phyloP scores from a whole-genome alignment of 2,797 vertebrate genomes.

The Crypturellus tataupa region DNA sequence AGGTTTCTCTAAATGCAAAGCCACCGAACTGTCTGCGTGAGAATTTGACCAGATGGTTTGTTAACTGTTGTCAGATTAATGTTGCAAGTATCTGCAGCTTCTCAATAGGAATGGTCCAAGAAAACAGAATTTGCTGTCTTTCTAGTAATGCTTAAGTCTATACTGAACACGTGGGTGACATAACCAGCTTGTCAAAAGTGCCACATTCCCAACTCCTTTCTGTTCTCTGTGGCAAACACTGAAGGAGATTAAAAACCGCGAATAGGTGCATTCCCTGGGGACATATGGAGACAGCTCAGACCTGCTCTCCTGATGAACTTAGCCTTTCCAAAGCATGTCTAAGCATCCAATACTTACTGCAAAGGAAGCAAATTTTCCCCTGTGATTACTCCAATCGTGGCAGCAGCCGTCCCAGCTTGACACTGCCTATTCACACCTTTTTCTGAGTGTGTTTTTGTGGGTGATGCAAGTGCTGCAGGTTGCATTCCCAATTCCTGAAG shows the following conservation, averaged over 20 bases:
- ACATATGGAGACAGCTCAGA: not conserved
- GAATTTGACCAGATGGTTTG: not conserved
- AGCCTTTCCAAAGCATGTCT: not conserved
- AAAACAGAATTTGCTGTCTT: not conserved
- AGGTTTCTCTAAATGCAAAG: not conserved
- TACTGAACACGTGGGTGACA: not conserved
- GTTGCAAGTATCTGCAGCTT: not conserved
- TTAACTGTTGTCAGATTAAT: not conserved
- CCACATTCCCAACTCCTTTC: fast-evolving
- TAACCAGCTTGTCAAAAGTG: not conserved
- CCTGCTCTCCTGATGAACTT: not conserved
- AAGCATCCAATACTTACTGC: fast-evolving
- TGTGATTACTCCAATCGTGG: not conserved
- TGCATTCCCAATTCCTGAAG: not conserved
- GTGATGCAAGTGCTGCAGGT: not conserved
- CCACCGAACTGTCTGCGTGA: not conserved
- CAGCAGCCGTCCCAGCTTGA: not conserved
- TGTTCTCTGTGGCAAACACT: not conserved
- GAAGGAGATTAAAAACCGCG: not conserved
- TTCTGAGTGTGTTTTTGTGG: not conserved
- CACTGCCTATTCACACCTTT: not conserved
- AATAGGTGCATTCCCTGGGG: not conserved
- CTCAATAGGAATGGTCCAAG: not conserved
- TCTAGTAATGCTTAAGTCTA: not conserved
- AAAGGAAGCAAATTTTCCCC: not conserved